Evolutionary conservation across 2,888 invertebrate species (phyloP).

Genomic region (Caenorhabditis angaria): DNA sequence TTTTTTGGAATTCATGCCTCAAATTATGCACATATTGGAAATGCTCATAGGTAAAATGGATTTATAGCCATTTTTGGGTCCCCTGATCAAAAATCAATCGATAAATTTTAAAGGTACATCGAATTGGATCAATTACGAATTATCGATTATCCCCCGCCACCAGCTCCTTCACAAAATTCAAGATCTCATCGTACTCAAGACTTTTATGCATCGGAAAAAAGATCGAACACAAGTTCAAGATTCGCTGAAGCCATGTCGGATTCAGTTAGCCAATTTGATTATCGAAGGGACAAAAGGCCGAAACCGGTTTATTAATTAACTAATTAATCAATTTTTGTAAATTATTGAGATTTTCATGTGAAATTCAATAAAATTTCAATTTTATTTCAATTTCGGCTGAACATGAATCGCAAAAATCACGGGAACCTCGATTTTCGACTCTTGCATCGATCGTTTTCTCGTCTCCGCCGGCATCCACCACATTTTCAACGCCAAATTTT

Average conservation of each 20-base stretch:
- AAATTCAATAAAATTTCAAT: slow-evolving; percentile 5
- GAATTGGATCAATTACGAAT: slow-evolving; percentile 4
- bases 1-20: slow-evolving; percentile 93
- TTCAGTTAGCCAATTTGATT: slow-evolving; percentile 53
- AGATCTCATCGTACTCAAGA: not conserved
- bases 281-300: slow-evolving; percentile 41
- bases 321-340: slow-evolving; percentile 6
- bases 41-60: slow-evolving; percentile 82
- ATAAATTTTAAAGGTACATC: not conserved
- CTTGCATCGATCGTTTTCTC: slow-evolving; percentile 17
- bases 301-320: slow-evolving; percentile 38
- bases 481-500: slow-evolving; percentile 11
- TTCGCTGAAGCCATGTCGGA: slow-evolving; percentile 56
- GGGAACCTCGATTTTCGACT: not conserved
- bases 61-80: not conserved
- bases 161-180: too few species aligned
- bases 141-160: not conserved
- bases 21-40: slow-evolving; percentile 92
- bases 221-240: slow-evolving; percentile 11
- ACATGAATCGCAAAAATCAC: not conserved
- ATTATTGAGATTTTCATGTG: not conserved
- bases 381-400: not conserved
- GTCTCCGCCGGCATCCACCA: slow-evolving; percentile 26
- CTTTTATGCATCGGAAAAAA: too few species aligned
- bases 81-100: too few species aligned